phyloP scores from a whole-genome alignment of 1,140 invertebrate genomes.

The Hypothenemus hampei region DNA sequence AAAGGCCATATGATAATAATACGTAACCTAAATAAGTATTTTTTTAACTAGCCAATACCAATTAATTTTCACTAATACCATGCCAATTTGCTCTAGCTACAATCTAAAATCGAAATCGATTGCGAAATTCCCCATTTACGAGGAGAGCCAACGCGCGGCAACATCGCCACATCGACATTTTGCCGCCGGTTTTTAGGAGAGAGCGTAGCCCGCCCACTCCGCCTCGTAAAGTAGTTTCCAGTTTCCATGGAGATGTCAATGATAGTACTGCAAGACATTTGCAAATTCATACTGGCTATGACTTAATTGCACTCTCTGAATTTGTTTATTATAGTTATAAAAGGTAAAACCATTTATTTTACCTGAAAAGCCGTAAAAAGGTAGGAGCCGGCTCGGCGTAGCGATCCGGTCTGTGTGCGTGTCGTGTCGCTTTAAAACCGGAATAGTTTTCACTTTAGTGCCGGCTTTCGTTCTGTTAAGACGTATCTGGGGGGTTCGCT shows the following conservation, averaged over 20 bases:
- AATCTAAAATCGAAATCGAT: no score
- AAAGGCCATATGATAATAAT: no score
- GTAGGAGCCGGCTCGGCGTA: constrained; percentile 2
- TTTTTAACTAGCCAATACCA: no score
- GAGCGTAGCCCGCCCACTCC: constrained; percentile 21
- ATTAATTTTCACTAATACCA: no score
- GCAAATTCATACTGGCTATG: no score
- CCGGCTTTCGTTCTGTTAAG: constrained; percentile 21
- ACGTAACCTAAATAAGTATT: no score
- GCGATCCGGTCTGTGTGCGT: background rate
- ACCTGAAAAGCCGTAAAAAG: background rate
- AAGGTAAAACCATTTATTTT: constrained; percentile 4
- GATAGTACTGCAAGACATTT: constrained; percentile 28
- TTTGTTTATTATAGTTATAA: background rate
- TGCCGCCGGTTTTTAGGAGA: constrained; percentile 12
- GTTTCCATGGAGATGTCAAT: constrained; percentile 1
- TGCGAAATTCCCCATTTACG: no score
- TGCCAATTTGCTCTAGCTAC: no score
- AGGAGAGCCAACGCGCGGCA: background rate
- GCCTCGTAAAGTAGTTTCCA: constrained; percentile 25
- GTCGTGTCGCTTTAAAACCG: constrained; percentile 8
- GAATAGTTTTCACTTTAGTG: constrained; percentile 8
- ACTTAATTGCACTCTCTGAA: background rate
- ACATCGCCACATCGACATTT: no score
- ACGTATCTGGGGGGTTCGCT: constrained; percentile 27